phyloP scores from a whole-genome alignment of 2,113 vertebrate genomes.

The Pachypanchax playfairii region DNA sequence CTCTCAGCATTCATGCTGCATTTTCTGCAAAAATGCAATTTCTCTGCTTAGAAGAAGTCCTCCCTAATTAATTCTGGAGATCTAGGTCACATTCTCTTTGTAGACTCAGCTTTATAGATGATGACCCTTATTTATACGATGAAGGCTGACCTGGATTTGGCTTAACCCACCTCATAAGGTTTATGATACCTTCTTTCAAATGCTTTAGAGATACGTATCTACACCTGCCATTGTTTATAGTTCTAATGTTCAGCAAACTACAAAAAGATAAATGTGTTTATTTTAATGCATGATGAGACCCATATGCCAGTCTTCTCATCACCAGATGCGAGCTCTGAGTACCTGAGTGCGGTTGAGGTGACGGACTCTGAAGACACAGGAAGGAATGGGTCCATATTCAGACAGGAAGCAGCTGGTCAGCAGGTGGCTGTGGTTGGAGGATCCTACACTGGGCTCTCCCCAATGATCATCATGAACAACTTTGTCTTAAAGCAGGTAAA shows the following conservation, averaged over 20 bases:
- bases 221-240: conserved; percentile 33
- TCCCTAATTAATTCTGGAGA: conserved; percentile 37
- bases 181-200: conserved; percentile 40
- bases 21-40: no score
- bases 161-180: conserved; percentile 17
- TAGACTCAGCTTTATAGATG: conserved; percentile 17
- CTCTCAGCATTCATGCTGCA: no score
- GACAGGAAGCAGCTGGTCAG: conserved; percentile 58
- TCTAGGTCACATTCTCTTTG: conserved; percentile 55
- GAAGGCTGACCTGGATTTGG: conserved; percentile 44
- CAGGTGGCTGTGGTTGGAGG: conserved; percentile 71
- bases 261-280: conserved; percentile 4
- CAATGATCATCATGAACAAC: conserved; percentile 92
- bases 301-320: conserved; percentile 29
- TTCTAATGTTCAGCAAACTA: conserved; percentile 17
- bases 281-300: conserved; percentile 19
- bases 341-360: conserved; percentile 85
- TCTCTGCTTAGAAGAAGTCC: no score
- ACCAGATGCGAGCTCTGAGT: conserved; percentile 88
- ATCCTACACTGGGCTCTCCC: conserved; percentile 79
- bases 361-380: conserved; percentile 83
- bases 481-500: conserved; percentile 88
- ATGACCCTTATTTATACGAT: conserved; percentile 30
- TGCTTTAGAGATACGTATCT: conserved; percentile 22
- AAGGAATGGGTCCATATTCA: conserved; percentile 64